Base-by-base conservation (phyloP, 2,797 vertebrate genomes). In the Acanthopagrus latus region DNA sequence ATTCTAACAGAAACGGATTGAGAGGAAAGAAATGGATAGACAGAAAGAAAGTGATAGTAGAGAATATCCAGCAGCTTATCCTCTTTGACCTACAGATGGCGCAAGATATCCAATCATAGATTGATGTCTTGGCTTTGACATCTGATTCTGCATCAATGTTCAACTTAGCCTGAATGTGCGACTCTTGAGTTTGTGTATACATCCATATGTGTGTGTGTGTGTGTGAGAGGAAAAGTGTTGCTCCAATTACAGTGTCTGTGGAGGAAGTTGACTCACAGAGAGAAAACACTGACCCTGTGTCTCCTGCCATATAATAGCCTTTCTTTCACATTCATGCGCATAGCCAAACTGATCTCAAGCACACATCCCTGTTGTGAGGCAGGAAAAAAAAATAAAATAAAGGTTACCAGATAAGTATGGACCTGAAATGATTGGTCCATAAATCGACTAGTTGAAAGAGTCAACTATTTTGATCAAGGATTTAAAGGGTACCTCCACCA, bases 21-120 rank as follows among this genome's bases (percentile, higher is more conserved):
- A 33, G 13, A 18, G 12, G n/a, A 55, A 56, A 60, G 0, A 41
- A 59, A 64, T 13, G 0, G 12, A 51, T 14, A 46, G 3, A 11
- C 25, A 43, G 46, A 60, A 14, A 68, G 25, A 70, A 59, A 52
- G 63, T 14, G 17, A 13, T 5, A n/a, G 16, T n/a, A 50, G 25
- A 66, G 6, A 71, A 55, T 54, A n/a, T 55, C 52, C 25, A 59
- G 21, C 18, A 21, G 58, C 10, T 17, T 9, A 56, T 58, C 21
- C 3, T 55, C 11, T 21, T 2, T 70, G 68, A 77, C 92, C 94
- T 84, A 86, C 79, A 94, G 94, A 89, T 91, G 94, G 93, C 85
- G 91, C 80, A 78, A 93, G 73, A 85, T 20, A 82, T 83, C 88
- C 84, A 91, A 64, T 8, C 52, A 84, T 86, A 38, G 67, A 55